Percentiles rank a stretch among this genome's conserved stretches.
Conservation (phyloP, 2,113 vertebrate genomes). For the Bungarus multicinctus region DNA sequence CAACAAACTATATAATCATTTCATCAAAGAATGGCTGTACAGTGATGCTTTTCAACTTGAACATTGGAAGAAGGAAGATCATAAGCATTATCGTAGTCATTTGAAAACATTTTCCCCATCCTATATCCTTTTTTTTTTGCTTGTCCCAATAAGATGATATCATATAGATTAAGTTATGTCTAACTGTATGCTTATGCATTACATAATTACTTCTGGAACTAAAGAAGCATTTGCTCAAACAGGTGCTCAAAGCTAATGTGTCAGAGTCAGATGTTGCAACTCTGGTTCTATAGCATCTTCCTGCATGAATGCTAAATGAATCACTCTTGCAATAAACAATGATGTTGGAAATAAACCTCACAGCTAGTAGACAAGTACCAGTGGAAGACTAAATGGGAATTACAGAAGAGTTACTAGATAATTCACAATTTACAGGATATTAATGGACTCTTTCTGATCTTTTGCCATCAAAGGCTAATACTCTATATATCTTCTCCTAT, state of each 20-base stretch:
- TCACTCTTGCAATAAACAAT: slow-evolving; percentile 4
- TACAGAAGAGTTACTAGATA: slow-evolving; percentile 6
- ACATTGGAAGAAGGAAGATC: neutral
- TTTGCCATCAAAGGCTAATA: neutral
- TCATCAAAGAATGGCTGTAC: slow-evolving; percentile 28
- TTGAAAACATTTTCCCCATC: slow-evolving; percentile 40
- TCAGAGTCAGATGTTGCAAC: neutral
- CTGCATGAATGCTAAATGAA: neutral
- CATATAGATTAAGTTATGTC: slow-evolving; percentile 34
- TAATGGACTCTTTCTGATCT: neutral
- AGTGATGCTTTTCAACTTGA: slow-evolving; percentile 31
- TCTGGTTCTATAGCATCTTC: slow-evolving; percentile 22
- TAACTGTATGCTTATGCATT: neutral
- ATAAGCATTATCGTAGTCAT: neutral
- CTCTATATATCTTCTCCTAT: neutral
- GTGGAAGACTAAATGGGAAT: slow-evolving; percentile 41
- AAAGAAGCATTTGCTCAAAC: slow-evolving; percentile 23
- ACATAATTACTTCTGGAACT: slow-evolving; percentile 25
- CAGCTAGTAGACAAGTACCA: slow-evolving; percentile 43
- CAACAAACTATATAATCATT: slow-evolving; percentile 10
- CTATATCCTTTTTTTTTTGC: slow-evolving; percentile 33
- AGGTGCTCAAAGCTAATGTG: neutral
- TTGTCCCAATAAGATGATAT: slow-evolving; percentile 12
- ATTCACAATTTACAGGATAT: neutral
- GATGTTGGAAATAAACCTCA: slow-evolving; percentile 24